phyloP scores from a whole-genome alignment of 2,797 vertebrate species.

The Fundulus diaphanus region DNA sequence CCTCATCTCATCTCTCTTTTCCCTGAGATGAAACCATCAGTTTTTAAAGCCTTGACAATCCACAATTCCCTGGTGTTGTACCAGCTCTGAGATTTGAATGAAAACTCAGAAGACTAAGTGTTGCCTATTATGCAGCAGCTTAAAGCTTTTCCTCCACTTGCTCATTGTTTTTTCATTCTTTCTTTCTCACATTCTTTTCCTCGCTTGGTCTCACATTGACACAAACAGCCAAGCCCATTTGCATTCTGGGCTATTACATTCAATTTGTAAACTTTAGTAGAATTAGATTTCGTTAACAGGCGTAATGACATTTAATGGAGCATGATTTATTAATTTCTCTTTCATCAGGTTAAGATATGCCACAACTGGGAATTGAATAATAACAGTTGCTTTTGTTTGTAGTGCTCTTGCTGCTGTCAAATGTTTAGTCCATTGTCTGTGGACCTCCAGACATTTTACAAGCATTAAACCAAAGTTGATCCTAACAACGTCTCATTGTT shows the following conservation, averaged over 20 bases:
- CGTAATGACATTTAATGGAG: constrained; percentile 79
- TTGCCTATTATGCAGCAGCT: constrained; percentile 53
- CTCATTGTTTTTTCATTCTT: constrained; percentile 41
- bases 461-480: constrained; percentile 5
- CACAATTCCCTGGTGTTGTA: constrained; percentile 53
- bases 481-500: constrained; percentile 23
- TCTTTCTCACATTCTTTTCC: constrained; percentile 19
- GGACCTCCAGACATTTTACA: constrained; percentile 13
- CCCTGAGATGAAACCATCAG: constrained; percentile 68
- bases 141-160: constrained; percentile 44
- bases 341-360: constrained; percentile 73
- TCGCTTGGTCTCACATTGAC: constrained; percentile 49
- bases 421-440: constrained; percentile 15
- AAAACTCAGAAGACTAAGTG: constrained; percentile 57
- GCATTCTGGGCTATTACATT: constrained; percentile 78
- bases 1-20: constrained; percentile 42
- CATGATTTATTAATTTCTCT: constrained; percentile 78
- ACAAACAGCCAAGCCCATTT: constrained; percentile 68
- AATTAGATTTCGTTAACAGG: constrained; percentile 78
- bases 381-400: constrained; percentile 67
- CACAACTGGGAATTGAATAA: constrained; percentile 67
- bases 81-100: constrained; percentile 56
- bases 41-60: constrained; percentile 72
- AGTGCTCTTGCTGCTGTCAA: constrained; percentile 23
- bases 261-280: constrained; percentile 81